Evolutionary conservation across 2,888 invertebrate species (phyloP), one percentile per base, ranked within the genome.

Genomic region (Synanthedon vespiformis): DNA sequence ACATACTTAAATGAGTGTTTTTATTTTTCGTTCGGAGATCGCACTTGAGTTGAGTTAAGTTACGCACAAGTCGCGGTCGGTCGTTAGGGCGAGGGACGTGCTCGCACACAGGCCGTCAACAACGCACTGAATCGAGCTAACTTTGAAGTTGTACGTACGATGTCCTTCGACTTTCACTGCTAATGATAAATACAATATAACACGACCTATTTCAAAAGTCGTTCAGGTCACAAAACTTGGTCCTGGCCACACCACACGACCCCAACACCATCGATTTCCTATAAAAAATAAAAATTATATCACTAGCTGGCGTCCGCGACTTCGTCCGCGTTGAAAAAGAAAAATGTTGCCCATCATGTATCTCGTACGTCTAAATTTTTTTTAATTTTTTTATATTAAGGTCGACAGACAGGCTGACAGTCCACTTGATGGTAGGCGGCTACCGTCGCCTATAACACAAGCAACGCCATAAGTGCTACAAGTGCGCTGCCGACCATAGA

Each of bases 131-230:
- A 62, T 53, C 49, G 13, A 34, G 10, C 10, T 34, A 34, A 34
- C 34, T 34, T 34, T 34, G 10, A 34, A 34, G 34, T 34, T 34
- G 34, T 51, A 41, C 48, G 34, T 51, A 41, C 48, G 54, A 64
- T 72, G 83, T 80, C 83, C 83, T 82, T 81, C 82, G 74, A 80
- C 82, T 83, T 83, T 83, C 82, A 83, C 82, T 82, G 62, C 60
- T 34, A 65, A 68, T 70, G 70, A 77, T 76, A 72, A n/a, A 73
- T 74, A 67, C 61, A 70, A 67, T 51, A 16, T 54, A 55, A 54
- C 53, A 49, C 54, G 50, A 52, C 55, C 57, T 55, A 58, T 58
- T 58, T 58, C 22, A 52, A 54, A 53, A 55, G 40, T 16, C 54
- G 49, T 54, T 54, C 56, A 52, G 51, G 10, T 58, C 54, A 52